Evolutionary conservation across 2,797 vertebrate genomes (phyloP).

Genomic region (Takifugu ocellatus): DNA sequence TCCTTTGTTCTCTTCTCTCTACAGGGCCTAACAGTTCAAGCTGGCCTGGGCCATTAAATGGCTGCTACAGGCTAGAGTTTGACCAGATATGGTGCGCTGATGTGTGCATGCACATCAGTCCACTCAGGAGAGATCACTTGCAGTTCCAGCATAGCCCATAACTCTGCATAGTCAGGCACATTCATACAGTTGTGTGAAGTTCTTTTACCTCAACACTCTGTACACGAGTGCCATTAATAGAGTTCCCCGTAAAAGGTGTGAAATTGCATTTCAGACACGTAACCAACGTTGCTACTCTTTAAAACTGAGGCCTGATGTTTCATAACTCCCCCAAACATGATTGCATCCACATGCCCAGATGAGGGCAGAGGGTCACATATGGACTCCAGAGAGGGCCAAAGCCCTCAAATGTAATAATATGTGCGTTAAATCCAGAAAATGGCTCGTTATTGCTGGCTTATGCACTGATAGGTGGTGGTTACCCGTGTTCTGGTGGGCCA

Average conservation of each 20-base stretch:
- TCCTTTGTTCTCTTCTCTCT: constrained; percentile 89
- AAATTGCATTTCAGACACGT: constrained; percentile 30
- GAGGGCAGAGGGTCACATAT: not conserved
- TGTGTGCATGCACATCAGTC: constrained; percentile 60
- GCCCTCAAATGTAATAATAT: no score
- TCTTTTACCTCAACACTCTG: constrained; percentile 26
- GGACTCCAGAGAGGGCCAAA: not conserved
- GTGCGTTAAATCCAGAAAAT: no score
- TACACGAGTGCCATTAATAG: constrained; percentile 50
- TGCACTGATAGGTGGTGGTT: constrained; percentile 23
- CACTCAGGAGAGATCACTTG: constrained; percentile 54
- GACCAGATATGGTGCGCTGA: constrained; percentile 72
- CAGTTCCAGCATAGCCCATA: constrained; percentile 54
- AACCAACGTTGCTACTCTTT: constrained; percentile 4
- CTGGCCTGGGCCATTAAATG: constrained; percentile 90
- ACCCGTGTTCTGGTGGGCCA: constrained; percentile 44
- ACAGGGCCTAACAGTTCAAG: constrained; percentile 91
- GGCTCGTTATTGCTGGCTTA: constrained; percentile 15
- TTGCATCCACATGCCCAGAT: not conserved
- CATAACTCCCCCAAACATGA: constrained; percentile 1
- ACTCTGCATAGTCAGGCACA: constrained; percentile 43
- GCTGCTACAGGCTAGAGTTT: constrained; percentile 92
- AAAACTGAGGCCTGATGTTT: not conserved
- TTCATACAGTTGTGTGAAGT: constrained; percentile 48
- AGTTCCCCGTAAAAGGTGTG: constrained; percentile 50